These are phyloP conservation scores for Chionis minor DNA, from an alignment of 2,113 vertebrate genomes.

Conservation along the genomic window DNA sequence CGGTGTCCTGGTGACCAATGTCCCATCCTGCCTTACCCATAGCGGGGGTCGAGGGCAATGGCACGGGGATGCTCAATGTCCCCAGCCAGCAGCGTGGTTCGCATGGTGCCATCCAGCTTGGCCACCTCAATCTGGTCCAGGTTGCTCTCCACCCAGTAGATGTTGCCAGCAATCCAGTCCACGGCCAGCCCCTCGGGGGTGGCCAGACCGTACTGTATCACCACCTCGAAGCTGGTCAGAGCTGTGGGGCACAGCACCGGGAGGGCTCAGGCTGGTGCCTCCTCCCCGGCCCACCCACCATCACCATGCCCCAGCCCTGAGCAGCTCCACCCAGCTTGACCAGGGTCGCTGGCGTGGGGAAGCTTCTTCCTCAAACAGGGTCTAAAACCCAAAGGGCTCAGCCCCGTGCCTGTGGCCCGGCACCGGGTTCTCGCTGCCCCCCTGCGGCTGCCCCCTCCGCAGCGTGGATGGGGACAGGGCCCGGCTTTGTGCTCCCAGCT, in stretches of 20 bases:
- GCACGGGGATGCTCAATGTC: conserved; percentile 95
- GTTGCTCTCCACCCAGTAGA: conserved; percentile 99
- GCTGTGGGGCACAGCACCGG: conserved; percentile 67
- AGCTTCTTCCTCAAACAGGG: accelerated
- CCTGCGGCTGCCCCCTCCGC: accelerated
- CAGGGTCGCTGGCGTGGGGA: accelerated
- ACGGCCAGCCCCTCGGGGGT: conserved; percentile 94
- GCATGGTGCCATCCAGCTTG: conserved; percentile 92
- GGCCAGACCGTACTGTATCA: conserved; percentile 94
- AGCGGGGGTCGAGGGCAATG: conserved; percentile 92
- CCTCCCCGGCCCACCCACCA: too few relatives aligned
- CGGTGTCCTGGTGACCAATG: accelerated
- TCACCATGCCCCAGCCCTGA: accelerated
- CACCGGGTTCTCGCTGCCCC: not conserved
- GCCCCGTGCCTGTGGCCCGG: accelerated
- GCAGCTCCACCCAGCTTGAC: not conserved
- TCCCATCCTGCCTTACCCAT: conserved; percentile 78
- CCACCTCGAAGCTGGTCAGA: conserved; percentile 95
- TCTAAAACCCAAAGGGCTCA: not conserved
- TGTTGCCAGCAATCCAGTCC: conserved; percentile 98
- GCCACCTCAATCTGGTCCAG: conserved; percentile 98
- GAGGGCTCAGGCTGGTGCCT: not conserved
- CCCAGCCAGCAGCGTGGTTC: conserved; percentile 92
- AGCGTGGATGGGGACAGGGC: not conserved
- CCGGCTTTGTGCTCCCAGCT: conserved; percentile 49